Evolutionary conservation across 2,888 invertebrate species (phyloP), one percentile per base, ranked within the genome.

Genomic region (Chrysotoxum bicinctum): DNA sequence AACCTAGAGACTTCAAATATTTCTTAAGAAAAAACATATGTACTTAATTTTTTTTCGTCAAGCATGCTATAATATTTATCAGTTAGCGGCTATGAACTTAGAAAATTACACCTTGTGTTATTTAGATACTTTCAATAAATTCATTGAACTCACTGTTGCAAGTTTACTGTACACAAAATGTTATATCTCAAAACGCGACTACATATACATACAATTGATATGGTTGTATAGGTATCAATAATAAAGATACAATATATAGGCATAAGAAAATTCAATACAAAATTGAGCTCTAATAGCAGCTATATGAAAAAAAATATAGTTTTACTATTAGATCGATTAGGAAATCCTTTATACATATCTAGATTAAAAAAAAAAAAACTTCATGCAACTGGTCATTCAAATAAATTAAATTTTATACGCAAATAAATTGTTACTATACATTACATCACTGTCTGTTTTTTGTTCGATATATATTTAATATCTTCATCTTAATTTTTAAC

Each of bases 321-420:
- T 43, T 43, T 19, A 62, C 73, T 79, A 48, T 40, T 12, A 16
- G 62, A 69, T 56, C 62, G 12, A 56, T 56, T 40, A 60, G 7
- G 37, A 60, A 43, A 19, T 40, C 23, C 40, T 40, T 56, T 35
- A 21, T 35, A n/a, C n/a, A n/a, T 26, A 54, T 32, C 6, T 56
- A 56, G 8, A 60, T 23, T 19, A 21, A 14, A 37, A n/a, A 30
- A 74, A n/a, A 23, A 77, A 26, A 73, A 79, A 73, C n/a, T 32
- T 68, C 84, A 84, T 84, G 84, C 84, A 80, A 80, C 75, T 84
- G 79, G 84, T 80, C 84, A 75, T 75, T 80, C 81, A 75, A 66
- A 43, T 52, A 72, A 64, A 78, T 37, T 58, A 54, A 74, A 50
- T 56, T 48, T 48, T 60, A 50, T 64, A 70, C 64, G 30, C 48